Base-by-base conservation (phyloP, 2,888 invertebrate genomes). In the Coremacera marginata region DNA sequence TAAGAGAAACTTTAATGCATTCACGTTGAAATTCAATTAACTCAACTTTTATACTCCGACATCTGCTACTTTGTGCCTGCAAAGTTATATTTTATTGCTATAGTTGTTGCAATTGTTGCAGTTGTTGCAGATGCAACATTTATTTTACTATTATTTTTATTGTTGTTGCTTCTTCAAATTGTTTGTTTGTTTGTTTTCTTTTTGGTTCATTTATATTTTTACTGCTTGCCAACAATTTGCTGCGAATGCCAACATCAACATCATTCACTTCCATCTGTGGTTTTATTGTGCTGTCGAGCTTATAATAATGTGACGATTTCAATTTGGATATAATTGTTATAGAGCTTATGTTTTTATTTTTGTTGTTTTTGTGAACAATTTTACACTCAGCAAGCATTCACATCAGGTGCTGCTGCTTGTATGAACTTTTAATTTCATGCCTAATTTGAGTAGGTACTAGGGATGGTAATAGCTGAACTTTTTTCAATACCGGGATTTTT, bases 1-100 rank as follows among this genome's bases (percentile, higher is more conserved):
- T 44, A 67, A 44, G 51, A 19, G 51, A 19, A 37, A 70, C 8
- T 55, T 34, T 19, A 37, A 70, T 57, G 22, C 16, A 34, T 70
- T 70, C 37, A 55, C 34, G 70, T 52, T 70, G 14, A 31, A 57
- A 34, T 70, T 70, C 34, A 70, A 70, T 70, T 57, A 34, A 70
- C 4, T 19, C 55, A 37, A n/a, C 37, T 65, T 44, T 44, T 44
- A 44, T 44, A 11, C 14, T 44, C 14, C 14, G 14, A 2, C 44
- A 57, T 60, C 3, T 11, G 27, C 27, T 60, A 27, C 27, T 25
- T 27, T 27, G 25, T 60, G 25, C 25, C 1, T 5, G 9, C n/a
- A 60, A 60, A 25, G 1, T 16, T 60, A 44, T 44, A 44, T 44
- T 11, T 44, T 44, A 44, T 60, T 60, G 60, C 19, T 4, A 8